A percentile compares a stretch with the other conserved stretches of the same genome.
Conservation (phyloP, 2,888 invertebrate species). For the Eumacrocentrus americanus region DNA sequence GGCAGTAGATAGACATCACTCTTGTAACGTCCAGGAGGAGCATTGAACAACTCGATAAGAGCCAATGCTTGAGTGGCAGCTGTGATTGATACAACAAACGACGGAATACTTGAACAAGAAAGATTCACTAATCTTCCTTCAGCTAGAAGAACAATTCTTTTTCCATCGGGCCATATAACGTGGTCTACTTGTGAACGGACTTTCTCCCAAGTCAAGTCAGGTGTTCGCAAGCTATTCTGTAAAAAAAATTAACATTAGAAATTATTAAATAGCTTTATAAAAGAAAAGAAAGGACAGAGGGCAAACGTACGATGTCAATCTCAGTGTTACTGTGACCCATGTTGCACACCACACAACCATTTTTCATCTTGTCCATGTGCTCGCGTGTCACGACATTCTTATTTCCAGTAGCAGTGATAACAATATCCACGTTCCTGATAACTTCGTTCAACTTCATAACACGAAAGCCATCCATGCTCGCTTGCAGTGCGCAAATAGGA, state of each 20-base stretch:
- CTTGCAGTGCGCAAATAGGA: conserved; percentile 96
- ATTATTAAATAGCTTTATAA: neutral
- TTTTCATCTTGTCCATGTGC: conserved; percentile 96
- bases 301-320: conserved; percentile 80
- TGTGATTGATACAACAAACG: conserved; percentile 97
- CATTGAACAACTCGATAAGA: conserved; percentile 95
- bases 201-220: conserved; percentile 96
- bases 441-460: conserved; percentile 95
- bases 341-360: conserved; percentile 93
- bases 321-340: conserved; percentile 98
- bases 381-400: conserved; percentile 95
- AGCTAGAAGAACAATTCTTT: conserved; percentile 89
- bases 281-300: neutral
- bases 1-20: conserved; percentile 96
- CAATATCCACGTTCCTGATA: conserved; percentile 89
- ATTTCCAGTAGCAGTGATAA: conserved; percentile 97
- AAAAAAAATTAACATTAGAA: conserved; percentile 40
- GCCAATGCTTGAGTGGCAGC: conserved; percentile 97
- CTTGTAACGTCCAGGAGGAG: conserved; percentile 92
- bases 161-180: conserved; percentile 97
- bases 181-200: conserved; percentile 98
- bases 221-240: conserved; percentile 87
- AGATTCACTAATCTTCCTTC: conserved; percentile 95
- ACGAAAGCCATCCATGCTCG: conserved; percentile 96
- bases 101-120: conserved; percentile 96